These are phyloP conservation scores for Drosophila ficusphila DNA, from an alignment of 1,140 invertebrate genomes.

Conservation along the genomic window DNA sequence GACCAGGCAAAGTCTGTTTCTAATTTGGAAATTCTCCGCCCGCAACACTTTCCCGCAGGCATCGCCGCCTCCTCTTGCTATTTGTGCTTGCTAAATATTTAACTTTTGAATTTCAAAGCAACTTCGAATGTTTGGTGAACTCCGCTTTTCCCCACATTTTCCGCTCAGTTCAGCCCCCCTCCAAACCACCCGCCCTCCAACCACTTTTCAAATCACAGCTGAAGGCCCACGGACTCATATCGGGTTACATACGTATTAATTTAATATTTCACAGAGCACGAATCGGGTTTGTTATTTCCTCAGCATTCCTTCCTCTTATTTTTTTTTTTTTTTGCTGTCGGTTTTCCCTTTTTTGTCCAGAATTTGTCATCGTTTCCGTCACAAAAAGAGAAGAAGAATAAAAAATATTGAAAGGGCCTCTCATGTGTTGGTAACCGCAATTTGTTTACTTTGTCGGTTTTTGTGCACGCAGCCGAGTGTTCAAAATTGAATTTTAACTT, in stretches of 20 bases:
- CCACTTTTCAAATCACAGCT: conserved; percentile 36
- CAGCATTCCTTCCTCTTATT: neutral
- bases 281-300: conserved; percentile 31
- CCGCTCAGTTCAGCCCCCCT: neutral
- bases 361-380: conserved; percentile 51
- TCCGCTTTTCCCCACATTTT: conserved; percentile 14
- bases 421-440: conserved; percentile 73
- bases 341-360: neutral
- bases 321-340: neutral
- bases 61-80: conserved; percentile 25
- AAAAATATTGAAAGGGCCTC: conserved; percentile 34
- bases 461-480: conserved; percentile 72
- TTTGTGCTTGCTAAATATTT: conserved; percentile 63
- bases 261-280: conserved; percentile 59
- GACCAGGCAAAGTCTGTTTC: conserved; percentile 57
- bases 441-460: conserved; percentile 75
- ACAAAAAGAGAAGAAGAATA: conserved; percentile 15
- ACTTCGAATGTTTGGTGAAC: conserved; percentile 36
- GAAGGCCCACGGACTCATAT: conserved; percentile 36
- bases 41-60: conserved; percentile 26
- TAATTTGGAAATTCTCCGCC: conserved; percentile 54
- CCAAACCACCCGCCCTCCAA: too few relatives aligned
- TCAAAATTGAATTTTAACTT: conserved; percentile 76
- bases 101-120: conserved; percentile 73
- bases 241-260: conserved; percentile 63